Evolutionary conservation across 2,113 vertebrate species (phyloP), one percentile per base, ranked within the genome.

Genomic region (Hyla sarda): DNA sequence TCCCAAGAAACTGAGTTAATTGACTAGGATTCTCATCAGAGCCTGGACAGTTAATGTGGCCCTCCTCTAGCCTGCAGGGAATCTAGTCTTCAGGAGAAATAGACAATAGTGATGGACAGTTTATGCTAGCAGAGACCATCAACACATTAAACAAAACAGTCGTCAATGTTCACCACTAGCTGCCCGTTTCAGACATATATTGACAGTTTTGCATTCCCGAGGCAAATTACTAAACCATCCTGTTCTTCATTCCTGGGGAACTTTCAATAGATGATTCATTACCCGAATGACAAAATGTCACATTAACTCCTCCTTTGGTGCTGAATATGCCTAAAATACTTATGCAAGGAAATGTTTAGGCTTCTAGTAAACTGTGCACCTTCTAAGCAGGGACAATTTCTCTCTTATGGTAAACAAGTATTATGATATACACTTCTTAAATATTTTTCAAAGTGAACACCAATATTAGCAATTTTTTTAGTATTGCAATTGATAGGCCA

Each of bases 211-310:
- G 76, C 65, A 81, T 81, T 86, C 84, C 77, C 30, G 65, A 86
- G 76, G 84, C 84, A 86, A 86, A 86, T 80, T 72, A 81, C 76
- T 81, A 81, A 81, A 54, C 84, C 84, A 86, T 72, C 76, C 84
- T 80, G 76, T 67, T 81, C 84, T 32, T 78, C 84, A 79, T 79
- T 79, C 79, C 75, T 78, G 60, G 47, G 78, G 45, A 79, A 77
- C 50, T 32, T 86, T 86, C 76, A 86, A 81, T 81, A 86, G 76
- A 86, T 80, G 76, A 86, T 86, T 86, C 84, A 86, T 80, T 81
- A 81, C 71, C 65, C 23, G 47, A 86, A 86, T 30, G 84, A 86
- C 84, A 86, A 86, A 86, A 72, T 86, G 84, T 69, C 84, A 71
- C 47, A 72, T 79, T 80, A 86, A 81, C 84, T 71, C 84, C 84